Percentiles rank a stretch among this genome's conserved stretches.
phyloP scores from a whole-genome alignment of 92 coral and sea anemone genomes.

The Metridium senile region DNA sequence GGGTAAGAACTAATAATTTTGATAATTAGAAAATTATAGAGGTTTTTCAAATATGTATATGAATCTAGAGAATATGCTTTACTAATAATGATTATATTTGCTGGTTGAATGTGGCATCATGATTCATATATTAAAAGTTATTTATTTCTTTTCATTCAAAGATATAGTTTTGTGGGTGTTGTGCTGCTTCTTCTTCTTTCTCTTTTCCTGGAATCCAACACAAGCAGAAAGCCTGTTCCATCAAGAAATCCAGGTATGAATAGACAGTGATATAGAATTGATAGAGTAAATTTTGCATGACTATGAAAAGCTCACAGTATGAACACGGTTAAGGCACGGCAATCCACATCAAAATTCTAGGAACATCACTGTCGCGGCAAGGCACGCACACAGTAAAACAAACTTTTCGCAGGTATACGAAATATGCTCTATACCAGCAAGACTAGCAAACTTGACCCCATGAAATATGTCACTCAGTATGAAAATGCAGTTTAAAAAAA shows the following conservation, averaged over 20 bases:
- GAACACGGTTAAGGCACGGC: not conserved
- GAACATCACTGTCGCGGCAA: no score
- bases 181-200: constrained; percentile 18
- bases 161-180: constrained; percentile 24
- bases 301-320: not conserved
- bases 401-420: no score
- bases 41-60: no score
- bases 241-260: constrained; percentile 12
- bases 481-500: not conserved
- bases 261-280: not conserved
- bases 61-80: no score
- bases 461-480: not conserved
- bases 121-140: not conserved
- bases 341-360: no score
- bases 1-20: constrained; percentile 24
- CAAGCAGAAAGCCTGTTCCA: not conserved
- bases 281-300: no score
- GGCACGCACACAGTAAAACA: no score
- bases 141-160: not conserved
- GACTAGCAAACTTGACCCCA: not conserved
- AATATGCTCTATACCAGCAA: not conserved
- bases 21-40: no score
- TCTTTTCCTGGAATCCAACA: constrained; percentile 9
- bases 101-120: not conserved
- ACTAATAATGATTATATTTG: not conserved